Conservation (phyloP, 2,888 invertebrate genomes). For the Heliconius hortense region DNA sequence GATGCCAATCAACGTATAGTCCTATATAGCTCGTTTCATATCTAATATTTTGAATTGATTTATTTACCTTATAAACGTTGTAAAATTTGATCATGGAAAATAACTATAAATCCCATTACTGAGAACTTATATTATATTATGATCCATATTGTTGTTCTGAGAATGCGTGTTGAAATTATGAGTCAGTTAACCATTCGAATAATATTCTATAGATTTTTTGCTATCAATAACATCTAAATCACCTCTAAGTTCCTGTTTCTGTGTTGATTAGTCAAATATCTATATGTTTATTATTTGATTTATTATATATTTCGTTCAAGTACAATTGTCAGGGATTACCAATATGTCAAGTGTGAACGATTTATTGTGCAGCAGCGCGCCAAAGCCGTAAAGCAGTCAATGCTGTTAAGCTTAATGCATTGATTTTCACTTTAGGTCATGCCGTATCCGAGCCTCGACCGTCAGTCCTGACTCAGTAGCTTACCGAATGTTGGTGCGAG, state of each 20-base stretch:
- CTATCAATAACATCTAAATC: constrained; percentile 1
- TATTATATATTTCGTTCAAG: constrained; percentile 26
- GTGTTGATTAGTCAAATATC: neutral
- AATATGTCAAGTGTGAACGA: constrained; percentile 31
- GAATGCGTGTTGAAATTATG: constrained; percentile 32
- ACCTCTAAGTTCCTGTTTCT: constrained; percentile 13
- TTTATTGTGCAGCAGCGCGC: constrained; percentile 41
- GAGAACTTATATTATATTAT: constrained; percentile 30
- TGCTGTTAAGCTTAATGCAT: constrained; percentile 44
- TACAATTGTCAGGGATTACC: constrained; percentile 21
- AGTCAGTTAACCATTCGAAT: constrained; percentile 24
- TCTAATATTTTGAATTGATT: constrained; percentile 33
- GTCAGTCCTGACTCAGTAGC: constrained; percentile 30
- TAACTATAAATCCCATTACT: constrained; percentile 28
- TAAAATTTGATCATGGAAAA: constrained; percentile 35
- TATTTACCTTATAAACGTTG: constrained; percentile 31
- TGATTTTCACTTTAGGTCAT: constrained; percentile 29
- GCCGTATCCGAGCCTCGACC: constrained; percentile 11
- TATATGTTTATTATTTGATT: constrained; percentile 19
- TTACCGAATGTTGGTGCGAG: constrained; percentile 21
- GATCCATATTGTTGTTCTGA: constrained; percentile 22
- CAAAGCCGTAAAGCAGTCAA: constrained; percentile 46
- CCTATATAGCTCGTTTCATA: constrained; percentile 48
- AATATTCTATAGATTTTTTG: constrained; percentile 8
- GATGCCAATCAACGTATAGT: constrained; percentile 61